Conservation (phyloP, 2,888 invertebrate genomes). For the Calameuta idolon region DNA sequence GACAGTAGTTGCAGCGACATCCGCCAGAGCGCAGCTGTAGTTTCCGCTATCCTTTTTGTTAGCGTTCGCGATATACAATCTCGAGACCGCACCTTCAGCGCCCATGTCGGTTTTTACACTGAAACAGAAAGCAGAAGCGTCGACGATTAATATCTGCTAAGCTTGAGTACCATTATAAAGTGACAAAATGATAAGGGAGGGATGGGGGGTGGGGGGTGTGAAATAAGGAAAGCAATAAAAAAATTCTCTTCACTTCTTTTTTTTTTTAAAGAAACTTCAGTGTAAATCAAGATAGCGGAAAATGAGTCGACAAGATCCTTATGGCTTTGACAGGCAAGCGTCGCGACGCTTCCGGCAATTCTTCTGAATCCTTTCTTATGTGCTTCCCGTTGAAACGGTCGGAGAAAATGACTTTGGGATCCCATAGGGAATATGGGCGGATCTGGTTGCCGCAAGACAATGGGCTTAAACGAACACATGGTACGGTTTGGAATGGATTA, state of each 20-base stretch:
- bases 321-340: neutral
- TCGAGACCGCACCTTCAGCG: slow-evolving; percentile 78
- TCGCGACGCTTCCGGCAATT: neutral
- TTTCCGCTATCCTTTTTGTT: slow-evolving; percentile 83
- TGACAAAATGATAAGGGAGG: neutral
- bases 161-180: neutral
- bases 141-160: neutral
- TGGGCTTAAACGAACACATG: slow-evolving; percentile 26
- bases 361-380: neutral
- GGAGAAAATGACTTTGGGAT: neutral
- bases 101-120: slow-evolving; percentile 85
- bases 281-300: neutral
- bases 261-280: neutral
- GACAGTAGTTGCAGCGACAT: slow-evolving; percentile 77
- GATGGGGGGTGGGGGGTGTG: neutral
- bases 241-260: no score
- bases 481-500: slow-evolving; percentile 33
- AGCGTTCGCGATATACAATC: slow-evolving; percentile 84
- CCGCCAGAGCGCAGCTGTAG: slow-evolving; percentile 81
- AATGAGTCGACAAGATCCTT: neutral
- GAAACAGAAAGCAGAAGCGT: slow-evolving; percentile 52
- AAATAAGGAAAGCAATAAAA: no score
- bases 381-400: neutral
- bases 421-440: neutral
- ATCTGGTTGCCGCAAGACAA: slow-evolving; percentile 12